Base-by-base conservation (phyloP, 2,888 invertebrate genomes). In the Pachliopta kotzebuea region DNA sequence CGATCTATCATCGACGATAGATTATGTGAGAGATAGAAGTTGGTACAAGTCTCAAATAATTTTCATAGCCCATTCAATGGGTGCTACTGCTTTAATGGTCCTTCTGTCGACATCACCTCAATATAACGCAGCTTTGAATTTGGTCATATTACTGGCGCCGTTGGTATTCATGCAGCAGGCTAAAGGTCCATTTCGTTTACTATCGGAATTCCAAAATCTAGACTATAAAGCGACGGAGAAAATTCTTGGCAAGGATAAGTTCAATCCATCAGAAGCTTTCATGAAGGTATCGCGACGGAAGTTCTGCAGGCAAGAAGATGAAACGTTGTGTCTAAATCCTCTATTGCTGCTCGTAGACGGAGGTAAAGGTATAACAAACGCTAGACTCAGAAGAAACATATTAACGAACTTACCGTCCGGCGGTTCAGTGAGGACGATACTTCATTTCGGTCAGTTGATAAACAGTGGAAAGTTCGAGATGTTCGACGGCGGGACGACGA, bases 41-140 rank as follows among this genome's bases (percentile, higher is more conserved):
- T 50, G 62, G 17, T 69, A 59, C 23, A 68, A 69, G 23, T 55
- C 70, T 4, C 67, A 75, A 56, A 71, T 85, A 18, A 64, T 78
- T 66, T 81, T 76, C 63, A 69, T 85, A 21, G 83, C 80, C 0
- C 79, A 83, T 63, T 84, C 81, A 0, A 77, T 83, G 78, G 81
- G 83, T 26, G 74, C 75, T 4, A 79, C 84, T 3, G 79, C 79
- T 4, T 69, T 84, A 21, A 68, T 85, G 0, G 77, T 77, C 4
- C 72, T 84, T 18, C 67, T 84, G 29, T 75, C 81, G 8, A 69
- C 72, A 26, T 60, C 66, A 24, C 80, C 79, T 1, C 65, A 73
- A 31, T 83, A 81, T 57, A 83, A 82, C 66, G 52, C 60, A 4
- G 37, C 76, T 14, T 64, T 85, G 24, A 77, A 69, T 67, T 76